Conservation (phyloP, 2,797 vertebrate genomes). For the Cossypha niveicapilla region DNA sequence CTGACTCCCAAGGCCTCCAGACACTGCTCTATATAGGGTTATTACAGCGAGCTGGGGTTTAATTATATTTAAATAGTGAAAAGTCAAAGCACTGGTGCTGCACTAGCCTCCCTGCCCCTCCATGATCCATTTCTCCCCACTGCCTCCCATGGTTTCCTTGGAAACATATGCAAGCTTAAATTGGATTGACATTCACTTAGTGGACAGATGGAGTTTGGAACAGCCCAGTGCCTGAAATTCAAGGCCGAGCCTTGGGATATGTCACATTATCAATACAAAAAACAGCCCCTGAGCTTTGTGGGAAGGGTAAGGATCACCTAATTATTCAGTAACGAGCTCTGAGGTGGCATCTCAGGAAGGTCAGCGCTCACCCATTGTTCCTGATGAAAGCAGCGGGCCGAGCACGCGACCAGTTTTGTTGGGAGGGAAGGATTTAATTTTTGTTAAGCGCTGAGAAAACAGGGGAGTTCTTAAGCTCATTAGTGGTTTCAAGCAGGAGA, state of each 20-base stretch:
- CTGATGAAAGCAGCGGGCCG: not conserved
- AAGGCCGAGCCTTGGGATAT: not conserved
- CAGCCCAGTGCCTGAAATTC: constrained; percentile 2
- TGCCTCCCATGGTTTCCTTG: constrained; percentile 47
- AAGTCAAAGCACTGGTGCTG: not conserved
- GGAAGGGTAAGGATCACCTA: constrained; percentile 1
- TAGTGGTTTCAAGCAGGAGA: constrained; percentile 13
- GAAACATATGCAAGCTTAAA: constrained; percentile 54
- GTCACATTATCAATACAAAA: not conserved
- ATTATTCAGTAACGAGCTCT: not conserved
- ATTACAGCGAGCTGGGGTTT: not conserved
- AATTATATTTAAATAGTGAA: not conserved
- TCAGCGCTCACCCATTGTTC: not conserved
- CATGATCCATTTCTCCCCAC: not conserved
- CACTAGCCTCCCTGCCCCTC: not conserved
- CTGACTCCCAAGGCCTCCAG: not conserved
- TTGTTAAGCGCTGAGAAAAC: not conserved
- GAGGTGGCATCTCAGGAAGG: constrained; percentile 22
- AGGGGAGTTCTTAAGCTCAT: constrained; percentile 25
- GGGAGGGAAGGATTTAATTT: constrained; percentile 37
- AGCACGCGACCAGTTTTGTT: not conserved
- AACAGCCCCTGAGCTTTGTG: not conserved
- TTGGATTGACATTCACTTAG: constrained; percentile 41
- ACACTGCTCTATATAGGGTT: rapidly evolving
- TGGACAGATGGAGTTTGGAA: constrained; percentile 58